Evolutionary conservation across 2,113 vertebrate species (phyloP), one percentile per base, ranked within the genome.

Genomic region (Pelecanoides urinatrix): DNA sequence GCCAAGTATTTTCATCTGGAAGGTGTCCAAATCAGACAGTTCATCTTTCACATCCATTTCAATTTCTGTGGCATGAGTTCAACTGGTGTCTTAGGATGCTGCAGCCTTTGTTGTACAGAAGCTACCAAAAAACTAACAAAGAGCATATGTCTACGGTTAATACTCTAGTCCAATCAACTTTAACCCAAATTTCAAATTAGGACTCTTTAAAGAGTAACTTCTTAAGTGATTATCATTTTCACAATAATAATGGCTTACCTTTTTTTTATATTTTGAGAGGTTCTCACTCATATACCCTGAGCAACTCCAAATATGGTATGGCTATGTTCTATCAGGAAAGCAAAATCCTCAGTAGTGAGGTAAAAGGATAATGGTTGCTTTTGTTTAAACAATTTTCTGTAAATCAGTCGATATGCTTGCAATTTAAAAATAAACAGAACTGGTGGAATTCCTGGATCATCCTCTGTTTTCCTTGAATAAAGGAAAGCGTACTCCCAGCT

Each of bases 351-450:
- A 67, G 19, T 45, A 94, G 6, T 55, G 76, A 88, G 26, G 47
- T 42, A 95, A 77, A 26, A 74, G 38, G 19, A 32, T 80, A 88
- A 70, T 42, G 83, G 32, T 58, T 84, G 32, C n/a, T 81, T 77
- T 80, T 86, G 23, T 84, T 94, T 36, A 49, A 90, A 72, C 45
- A 49, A 5, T 77, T 90, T 92, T 86, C 59, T 91, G 50, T 76
- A 62, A 86, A 53, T 53, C 0, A 0, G 18, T 80, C 4, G 0
- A 26, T 92, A 22, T 0, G 1, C 34, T 86, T 50, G 34, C 55
- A 78, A 84, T 55, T 89, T 84, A 67, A 92, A 96, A 91, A 65
- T 82, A 91, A 95, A 67, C 30, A 83, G 72, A 94, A 78, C 32
- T 68, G 27, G 14, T 80, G 38, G 72, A 83, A 83, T 92, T 92